phyloP scores from a whole-genome alignment of 2,113 vertebrate genomes.

The Tricholaema leucomelas region DNA sequence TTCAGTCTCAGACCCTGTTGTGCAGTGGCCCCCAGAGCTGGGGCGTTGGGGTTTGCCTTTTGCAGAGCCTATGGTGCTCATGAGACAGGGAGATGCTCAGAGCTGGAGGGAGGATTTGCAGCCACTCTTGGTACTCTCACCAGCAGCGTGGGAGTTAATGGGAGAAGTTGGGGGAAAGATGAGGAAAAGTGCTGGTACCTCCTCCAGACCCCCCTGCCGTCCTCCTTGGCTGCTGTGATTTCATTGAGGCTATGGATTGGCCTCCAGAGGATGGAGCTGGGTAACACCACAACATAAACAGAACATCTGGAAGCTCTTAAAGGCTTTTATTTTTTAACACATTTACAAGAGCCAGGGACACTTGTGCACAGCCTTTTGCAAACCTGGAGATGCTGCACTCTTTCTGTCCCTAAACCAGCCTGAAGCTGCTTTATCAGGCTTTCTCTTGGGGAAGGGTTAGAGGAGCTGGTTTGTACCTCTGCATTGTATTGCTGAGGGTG shows the following conservation, averaged over 20 bases:
- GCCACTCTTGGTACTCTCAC: accelerated
- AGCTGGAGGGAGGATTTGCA: neutral
- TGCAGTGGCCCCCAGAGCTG: neutral
- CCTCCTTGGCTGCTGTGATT: conserved; percentile 18
- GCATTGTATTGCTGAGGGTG: accelerated
- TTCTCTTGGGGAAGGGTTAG: neutral
- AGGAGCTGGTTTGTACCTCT: neutral
- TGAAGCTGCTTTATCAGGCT: neutral
- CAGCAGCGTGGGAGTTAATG: neutral
- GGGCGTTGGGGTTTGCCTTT: neutral
- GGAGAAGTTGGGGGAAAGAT: neutral
- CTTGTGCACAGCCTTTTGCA: neutral
- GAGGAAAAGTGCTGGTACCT: neutral
- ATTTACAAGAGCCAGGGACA: conserved; percentile 59
- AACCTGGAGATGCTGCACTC: neutral
- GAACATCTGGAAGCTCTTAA: conserved; percentile 74
- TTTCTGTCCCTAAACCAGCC: neutral
- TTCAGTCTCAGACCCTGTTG: neutral
- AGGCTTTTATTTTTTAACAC: conserved; percentile 62
- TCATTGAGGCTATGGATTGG: conserved; percentile 30
- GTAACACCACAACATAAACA: conserved; percentile 37
- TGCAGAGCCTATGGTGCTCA: neutral
- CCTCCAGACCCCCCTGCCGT: neutral
- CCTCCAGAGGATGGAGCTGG: conserved; percentile 36
- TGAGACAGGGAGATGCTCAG: neutral